Base-by-base conservation (phyloP, 2,113 vertebrate species). In the Symphodus melops region DNA sequence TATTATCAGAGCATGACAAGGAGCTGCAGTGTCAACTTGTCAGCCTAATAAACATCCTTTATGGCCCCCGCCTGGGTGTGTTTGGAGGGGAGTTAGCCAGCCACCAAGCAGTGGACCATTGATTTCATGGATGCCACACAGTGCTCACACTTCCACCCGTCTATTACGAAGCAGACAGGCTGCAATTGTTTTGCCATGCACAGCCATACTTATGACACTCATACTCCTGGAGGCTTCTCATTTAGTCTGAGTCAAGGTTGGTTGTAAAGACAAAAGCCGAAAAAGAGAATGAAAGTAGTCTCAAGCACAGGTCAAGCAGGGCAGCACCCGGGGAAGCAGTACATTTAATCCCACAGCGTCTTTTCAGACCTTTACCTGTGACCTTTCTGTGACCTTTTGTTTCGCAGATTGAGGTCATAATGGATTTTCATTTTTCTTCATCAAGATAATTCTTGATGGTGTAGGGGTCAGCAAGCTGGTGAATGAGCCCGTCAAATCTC, bases 1-100 rank as follows among this genome's bases (percentile, higher is more conserved):
- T 87, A 93, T 93, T 93, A 92, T 92, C 82, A 84, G 73, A 90
- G 85, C 79, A 83, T 89, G 84, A 93, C 91, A 94, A 91, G 91
- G 81, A 81, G 85, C 72, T 59, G 86, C 84, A 92, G 79, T 92
- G 90, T 90, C 75, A 79, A 84, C 84, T 90, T 91, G 84, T 92
- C 91, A 91, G 75, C 54, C 86, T 88, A 88, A 93, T 92, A 94
- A 91, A 92, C 86, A 89, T 85, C 87, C 90, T 93, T 92, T 92
- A 93, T 93, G 78, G 84, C 65, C 60, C 72, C 87, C 68, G 63
- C 75, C 77, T 77, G 70, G 84, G 72, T 86, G 84, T 87, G 72
- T 87, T 85, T 92, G 82, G 79, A 86, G 68, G 57, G 54, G 70
- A 87, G 74, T 72, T 79, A 84, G 72, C 72, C 72, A 70, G 82